These are phyloP conservation scores for Platyrinchus mystaceus DNA, from an alignment of 2,797 vertebrate species.

Conservation along the genomic window DNA sequence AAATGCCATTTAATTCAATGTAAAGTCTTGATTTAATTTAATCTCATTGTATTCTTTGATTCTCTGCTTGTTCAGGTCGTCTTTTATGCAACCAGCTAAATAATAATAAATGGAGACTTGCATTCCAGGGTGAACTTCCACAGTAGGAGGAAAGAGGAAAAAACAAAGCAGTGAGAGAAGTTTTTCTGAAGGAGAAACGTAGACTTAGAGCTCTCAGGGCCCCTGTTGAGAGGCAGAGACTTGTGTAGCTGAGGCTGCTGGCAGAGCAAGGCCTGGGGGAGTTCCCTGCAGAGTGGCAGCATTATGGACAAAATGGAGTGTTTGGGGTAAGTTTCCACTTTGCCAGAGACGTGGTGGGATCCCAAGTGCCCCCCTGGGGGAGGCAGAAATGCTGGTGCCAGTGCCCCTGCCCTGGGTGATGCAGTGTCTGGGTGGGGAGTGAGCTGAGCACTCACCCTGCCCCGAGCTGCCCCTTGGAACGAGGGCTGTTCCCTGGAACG, in stretches of 20 bases:
- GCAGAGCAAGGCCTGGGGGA: not conserved
- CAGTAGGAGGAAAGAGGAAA: not conserved
- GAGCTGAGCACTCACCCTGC: fast-evolving
- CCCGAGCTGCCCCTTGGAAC: not conserved
- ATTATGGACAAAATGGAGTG: not conserved
- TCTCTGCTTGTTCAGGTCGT: not conserved
- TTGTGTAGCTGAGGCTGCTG: not conserved
- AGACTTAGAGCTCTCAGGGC: not conserved
- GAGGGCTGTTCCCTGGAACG: not conserved
- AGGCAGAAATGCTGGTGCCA: not conserved
- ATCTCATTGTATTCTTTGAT: not conserved
- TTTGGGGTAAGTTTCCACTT: not conserved
- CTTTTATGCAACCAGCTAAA: not conserved
- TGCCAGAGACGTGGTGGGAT: not conserved
- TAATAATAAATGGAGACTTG: not conserved
- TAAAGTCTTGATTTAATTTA: not conserved
- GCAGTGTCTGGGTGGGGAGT: not conserved
- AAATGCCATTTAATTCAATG: not conserved
- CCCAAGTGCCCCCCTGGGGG: not conserved
- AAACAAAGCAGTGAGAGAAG: not conserved
- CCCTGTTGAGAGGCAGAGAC: not conserved
- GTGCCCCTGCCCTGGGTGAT: not conserved
- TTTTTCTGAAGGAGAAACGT: not conserved
- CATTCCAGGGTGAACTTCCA: not conserved
- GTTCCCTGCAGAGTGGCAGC: not conserved